A percentile compares a stretch with the other conserved stretches of the same genome.
Evolutionary conservation across 2,113 vertebrate genomes (phyloP).

Genomic region (Ctenomys sociabilis): DNA sequence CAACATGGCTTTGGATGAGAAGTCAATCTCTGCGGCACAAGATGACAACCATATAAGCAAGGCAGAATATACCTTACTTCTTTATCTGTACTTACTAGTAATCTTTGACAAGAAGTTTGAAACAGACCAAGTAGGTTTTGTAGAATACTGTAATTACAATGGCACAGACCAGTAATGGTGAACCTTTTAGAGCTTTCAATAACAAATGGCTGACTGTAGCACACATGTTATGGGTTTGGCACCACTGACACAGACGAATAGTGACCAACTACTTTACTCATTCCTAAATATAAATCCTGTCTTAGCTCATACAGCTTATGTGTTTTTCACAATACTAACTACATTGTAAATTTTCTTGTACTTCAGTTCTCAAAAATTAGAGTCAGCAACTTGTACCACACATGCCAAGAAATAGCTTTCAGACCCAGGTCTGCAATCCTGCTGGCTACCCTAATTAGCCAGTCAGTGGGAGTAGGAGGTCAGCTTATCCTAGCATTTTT

Average conservation of each 20-base stretch:
- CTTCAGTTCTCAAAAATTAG: slow-evolving; percentile 2
- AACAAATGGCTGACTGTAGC: neutral
- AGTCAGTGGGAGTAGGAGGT: neutral
- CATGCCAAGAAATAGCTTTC: neutral
- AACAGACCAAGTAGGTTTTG: neutral
- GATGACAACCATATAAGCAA: neutral
- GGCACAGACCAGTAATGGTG: neutral
- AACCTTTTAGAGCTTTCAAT: neutral
- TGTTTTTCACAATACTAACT: slow-evolving; percentile 37
- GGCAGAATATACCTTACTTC: neutral
- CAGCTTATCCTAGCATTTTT: slow-evolving; percentile 56
- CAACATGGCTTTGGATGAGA: neutral
- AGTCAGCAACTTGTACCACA: neutral
- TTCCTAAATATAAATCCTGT: neutral
- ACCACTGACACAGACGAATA: neutral
- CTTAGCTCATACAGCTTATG: neutral
- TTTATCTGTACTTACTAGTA: neutral
- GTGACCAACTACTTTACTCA: neutral
- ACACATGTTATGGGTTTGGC: neutral
- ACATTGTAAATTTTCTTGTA: neutral
- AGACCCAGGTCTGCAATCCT: neutral
- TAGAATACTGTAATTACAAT: neutral
- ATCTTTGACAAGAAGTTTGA: neutral
- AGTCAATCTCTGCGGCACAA: neutral
- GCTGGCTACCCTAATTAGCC: neutral